These are phyloP conservation scores for Corythornis leucogaster DNA, from an alignment of 2,797 vertebrate genomes.

Conservation along the genomic window DNA sequence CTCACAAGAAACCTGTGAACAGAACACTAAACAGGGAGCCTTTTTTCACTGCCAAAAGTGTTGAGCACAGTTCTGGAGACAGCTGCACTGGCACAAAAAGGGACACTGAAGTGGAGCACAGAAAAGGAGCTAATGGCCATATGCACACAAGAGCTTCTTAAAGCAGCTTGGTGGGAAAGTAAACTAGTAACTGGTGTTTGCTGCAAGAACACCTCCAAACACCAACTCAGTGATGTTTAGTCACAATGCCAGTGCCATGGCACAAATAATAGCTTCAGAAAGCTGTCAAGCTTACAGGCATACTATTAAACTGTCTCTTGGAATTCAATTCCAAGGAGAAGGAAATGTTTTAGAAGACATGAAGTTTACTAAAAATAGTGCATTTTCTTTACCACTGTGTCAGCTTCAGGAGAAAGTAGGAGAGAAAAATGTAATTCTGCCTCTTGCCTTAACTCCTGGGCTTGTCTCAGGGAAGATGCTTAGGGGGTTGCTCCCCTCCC, in stretches of 20 bases:
- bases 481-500: neutral
- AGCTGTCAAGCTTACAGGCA: neutral
- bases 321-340: constrained; percentile 11
- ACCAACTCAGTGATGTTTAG: neutral
- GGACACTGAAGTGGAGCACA: neutral
- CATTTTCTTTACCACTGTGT: neutral
- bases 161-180: neutral
- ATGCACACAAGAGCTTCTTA: neutral
- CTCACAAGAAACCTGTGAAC: neutral
- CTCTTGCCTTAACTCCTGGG: neutral
- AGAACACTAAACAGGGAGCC: neutral
- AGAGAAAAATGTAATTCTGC: neutral
- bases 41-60: neutral
- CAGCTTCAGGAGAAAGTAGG: neutral
- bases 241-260: neutral
- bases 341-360: neutral
- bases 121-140: neutral
- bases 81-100: neutral
- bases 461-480: neutral
- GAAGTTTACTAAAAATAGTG: constrained; percentile 2
- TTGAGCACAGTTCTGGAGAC: neutral
- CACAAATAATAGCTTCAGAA: constrained; percentile 10
- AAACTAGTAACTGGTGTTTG: neutral
- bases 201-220: neutral
- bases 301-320: neutral